Conservation (phyloP, 2,888 invertebrate genomes). For the Dermolepida albohirtum region DNA sequence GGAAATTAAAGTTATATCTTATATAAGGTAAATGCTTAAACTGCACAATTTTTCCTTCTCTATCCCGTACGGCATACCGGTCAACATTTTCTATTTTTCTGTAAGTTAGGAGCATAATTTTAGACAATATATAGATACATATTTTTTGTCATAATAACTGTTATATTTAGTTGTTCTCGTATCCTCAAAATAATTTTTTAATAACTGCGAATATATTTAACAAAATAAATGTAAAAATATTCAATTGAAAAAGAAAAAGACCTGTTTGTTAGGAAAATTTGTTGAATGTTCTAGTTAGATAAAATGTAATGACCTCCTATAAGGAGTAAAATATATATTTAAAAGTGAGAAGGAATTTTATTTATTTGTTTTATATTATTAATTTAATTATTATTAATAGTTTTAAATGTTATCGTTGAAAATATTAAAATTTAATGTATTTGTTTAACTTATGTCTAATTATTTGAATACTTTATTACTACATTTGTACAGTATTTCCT, state of each 20-base stretch:
- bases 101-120: too few relatives aligned
- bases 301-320: constrained; percentile 8
- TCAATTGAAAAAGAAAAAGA: constrained; percentile 6
- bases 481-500: constrained; percentile 28
- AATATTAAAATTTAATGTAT: constrained; percentile 35
- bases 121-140: too few relatives aligned
- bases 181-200: too few relatives aligned
- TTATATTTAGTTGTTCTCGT: too few relatives aligned
- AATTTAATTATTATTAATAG: constrained; percentile 32
- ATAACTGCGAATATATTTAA: too few relatives aligned
- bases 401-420: constrained; percentile 37
- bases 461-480: constrained; percentile 10
- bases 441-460: constrained; percentile 28
- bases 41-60: too few relatives aligned
- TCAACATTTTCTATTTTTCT: too few relatives aligned
- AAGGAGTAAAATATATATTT: constrained; percentile 18
- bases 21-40: too few relatives aligned
- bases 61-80: too few relatives aligned
- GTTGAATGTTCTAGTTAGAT: constrained; percentile 28
- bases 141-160: too few relatives aligned
- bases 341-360: constrained; percentile 32
- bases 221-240: background rate
- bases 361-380: constrained; percentile 37
- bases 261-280: constrained; percentile 28
- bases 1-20: too few relatives aligned